phyloP scores from a whole-genome alignment of 2,797 vertebrate species.

The Acrocephalus scirpaceus region DNA sequence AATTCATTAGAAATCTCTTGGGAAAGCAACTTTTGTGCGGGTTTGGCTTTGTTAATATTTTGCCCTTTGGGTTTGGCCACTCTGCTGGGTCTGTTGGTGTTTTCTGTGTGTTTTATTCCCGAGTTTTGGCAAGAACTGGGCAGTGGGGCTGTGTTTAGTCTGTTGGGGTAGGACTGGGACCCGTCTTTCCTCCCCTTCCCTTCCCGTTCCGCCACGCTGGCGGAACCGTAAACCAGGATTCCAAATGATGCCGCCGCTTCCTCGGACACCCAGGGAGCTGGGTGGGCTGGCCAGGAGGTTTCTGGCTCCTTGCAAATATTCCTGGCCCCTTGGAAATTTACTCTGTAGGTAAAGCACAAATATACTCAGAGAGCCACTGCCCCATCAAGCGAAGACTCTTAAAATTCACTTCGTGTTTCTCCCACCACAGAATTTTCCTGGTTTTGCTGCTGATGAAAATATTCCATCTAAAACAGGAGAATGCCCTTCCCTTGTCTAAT shows the following conservation, averaged over 20 bases:
- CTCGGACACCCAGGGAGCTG: conserved; percentile 26
- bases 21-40: not conserved
- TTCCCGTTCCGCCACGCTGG: not conserved
- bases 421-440: not conserved
- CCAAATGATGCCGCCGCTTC: conserved; percentile 6
- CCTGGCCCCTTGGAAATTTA: not conserved
- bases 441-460: not conserved
- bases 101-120: conserved; percentile 12
- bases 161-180: conserved; percentile 37
- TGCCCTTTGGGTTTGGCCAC: not conserved
- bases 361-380: not conserved
- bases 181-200: not conserved
- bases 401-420: conserved; percentile 5
- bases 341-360: conserved; percentile 22
- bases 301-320: conserved; percentile 24
- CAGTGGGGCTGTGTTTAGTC: conserved; percentile 65
- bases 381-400: not conserved
- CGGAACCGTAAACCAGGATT: conserved; percentile 9
- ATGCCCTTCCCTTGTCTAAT: not conserved
- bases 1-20: not conserved
- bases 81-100: not conserved
- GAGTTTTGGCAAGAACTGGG: conserved; percentile 1
- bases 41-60: not conserved
- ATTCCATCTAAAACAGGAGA: not conserved
- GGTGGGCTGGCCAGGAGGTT: not conserved